phyloP scores from a whole-genome alignment of 2,113 vertebrate genomes.

The Chaetops frenatus region DNA sequence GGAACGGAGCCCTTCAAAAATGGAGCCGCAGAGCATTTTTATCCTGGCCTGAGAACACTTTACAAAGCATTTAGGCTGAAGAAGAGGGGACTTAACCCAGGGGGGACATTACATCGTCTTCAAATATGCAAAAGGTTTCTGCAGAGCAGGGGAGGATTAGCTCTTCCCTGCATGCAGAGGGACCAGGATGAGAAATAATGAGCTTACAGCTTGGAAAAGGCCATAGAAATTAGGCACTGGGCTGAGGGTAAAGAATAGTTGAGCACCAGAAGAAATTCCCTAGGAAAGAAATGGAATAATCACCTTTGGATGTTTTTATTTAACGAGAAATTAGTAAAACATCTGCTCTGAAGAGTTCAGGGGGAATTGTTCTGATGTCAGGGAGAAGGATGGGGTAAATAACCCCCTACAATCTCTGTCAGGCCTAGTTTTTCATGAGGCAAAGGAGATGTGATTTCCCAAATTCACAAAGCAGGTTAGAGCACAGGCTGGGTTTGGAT shows the following conservation, averaged over 20 bases:
- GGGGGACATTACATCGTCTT: not conserved
- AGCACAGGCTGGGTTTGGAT: not conserved
- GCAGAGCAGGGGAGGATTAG: constrained; percentile 7
- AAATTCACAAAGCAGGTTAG: not conserved
- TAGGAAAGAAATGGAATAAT: not conserved
- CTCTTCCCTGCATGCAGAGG: not conserved
- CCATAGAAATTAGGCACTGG: not conserved
- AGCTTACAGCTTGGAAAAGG: not conserved
- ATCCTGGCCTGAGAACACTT: not conserved
- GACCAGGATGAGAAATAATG: constrained; percentile 3
- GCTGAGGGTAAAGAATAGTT: not conserved
- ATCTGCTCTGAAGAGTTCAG: not conserved
- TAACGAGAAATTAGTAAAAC: not conserved
- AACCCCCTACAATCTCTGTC: not conserved
- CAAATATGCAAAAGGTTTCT: constrained; percentile 13
- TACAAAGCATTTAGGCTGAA: not conserved
- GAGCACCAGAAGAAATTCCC: not conserved
- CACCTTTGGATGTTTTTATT: not conserved
- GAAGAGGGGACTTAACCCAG: not conserved
- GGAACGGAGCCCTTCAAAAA: not conserved
- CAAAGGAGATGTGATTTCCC: not conserved
- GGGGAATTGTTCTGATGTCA: not conserved
- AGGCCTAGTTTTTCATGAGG: not conserved
- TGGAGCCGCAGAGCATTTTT: not conserved
- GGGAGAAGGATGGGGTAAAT: not conserved